Evolutionary conservation across 2,888 invertebrate genomes (phyloP).

Genomic region (Arrhopalites spinosus): DNA sequence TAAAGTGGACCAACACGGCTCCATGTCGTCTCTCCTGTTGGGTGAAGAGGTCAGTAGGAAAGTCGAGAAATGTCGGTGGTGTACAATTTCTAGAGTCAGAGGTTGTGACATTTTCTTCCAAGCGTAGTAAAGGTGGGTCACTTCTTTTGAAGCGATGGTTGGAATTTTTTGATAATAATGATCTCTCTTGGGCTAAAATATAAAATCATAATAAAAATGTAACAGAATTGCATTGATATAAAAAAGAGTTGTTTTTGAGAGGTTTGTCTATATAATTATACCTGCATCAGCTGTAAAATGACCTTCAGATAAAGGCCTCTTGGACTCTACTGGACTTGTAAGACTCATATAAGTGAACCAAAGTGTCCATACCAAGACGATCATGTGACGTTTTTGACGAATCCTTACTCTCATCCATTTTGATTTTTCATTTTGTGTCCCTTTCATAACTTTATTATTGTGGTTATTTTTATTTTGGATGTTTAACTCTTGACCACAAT

Average conservation of each 20-base stretch:
- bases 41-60: conserved; percentile 80
- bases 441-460: too few relatives aligned
- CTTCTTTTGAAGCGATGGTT: too few relatives aligned
- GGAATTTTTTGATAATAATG: too few relatives aligned
- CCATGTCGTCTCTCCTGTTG: conserved; percentile 76
- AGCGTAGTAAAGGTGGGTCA: background rate
- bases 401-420: background rate
- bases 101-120: background rate
- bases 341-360: conserved; percentile 40
- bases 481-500: too few relatives aligned
- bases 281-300: too few relatives aligned
- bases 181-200: too few relatives aligned
- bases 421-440: too few relatives aligned
- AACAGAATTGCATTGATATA: background rate
- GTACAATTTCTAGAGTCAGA: conserved; percentile 69
- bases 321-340: background rate
- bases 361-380: conserved; percentile 42
- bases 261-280: too few relatives aligned
- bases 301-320: too few relatives aligned
- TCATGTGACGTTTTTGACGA: conserved; percentile 35
- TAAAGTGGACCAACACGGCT: conserved; percentile 76
- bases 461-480: too few relatives aligned
- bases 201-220: background rate
- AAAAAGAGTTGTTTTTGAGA: too few relatives aligned
- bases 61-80: conserved; percentile 82